Evolutionary conservation across 2,888 invertebrate species (phyloP), one percentile per base, ranked within the genome.

Genomic region (Thymelicus lineola): DNA sequence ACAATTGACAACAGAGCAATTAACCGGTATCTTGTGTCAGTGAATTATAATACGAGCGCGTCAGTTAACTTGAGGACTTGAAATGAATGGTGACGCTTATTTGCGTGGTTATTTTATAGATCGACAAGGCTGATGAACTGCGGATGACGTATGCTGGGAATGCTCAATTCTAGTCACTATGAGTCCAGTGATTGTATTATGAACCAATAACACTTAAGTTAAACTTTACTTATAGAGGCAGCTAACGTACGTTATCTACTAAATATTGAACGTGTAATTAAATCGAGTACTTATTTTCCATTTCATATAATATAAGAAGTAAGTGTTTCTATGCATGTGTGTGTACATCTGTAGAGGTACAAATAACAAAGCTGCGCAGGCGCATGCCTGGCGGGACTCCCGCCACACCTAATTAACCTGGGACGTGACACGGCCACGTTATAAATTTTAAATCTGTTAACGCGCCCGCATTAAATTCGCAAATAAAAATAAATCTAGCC

Each of bases 391-490:
- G 80, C 77, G 80, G 66, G 75, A 73, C 79, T 75, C 79, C 77
- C 77, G 75, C 79, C 82, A 84, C 89, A 84, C 89, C 89, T 90
- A 90, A 91, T 90, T 91, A 91, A 89, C 88, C 86, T 79, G 80
- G 78, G 86, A 88, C 89, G 89, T 89, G 90, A 90, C 88, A 87
- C 84, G 80, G 85, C 84, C 82, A 79, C 86, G 83, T 87, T 89
- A 90, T 90, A 91, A 86, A 88, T 89, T 88, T 89, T 83, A 86
- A 88, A 90, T 88, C 88, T 86, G 80, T 84, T 83, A 81, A 79
- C 80, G 81, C 79, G 76, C 80, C 80, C 80, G 76, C 78, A 73
- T 80, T 82, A 78, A 77, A 80, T 83, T 84, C 82, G 79, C 84
- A 81, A 86, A 81, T 79, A 79, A 81, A 82, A 80, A 78, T 75